Conservation (phyloP, 1,140 invertebrate genomes). For the Frieseomelitta varia region DNA sequence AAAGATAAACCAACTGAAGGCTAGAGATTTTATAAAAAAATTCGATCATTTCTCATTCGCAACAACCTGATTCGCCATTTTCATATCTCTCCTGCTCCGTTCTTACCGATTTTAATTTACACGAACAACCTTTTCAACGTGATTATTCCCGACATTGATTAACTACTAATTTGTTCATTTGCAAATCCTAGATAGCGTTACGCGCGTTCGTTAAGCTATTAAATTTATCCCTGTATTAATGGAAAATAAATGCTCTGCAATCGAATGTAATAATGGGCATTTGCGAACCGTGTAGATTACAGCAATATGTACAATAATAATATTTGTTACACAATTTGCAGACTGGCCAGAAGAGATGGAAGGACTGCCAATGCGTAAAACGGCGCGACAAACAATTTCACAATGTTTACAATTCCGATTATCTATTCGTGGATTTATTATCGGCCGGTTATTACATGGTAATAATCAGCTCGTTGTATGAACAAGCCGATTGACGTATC, state of each 20-base stretch:
- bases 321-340: slow-evolving; percentile 29
- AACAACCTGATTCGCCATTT: not conserved
- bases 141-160: not conserved
- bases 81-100: not conserved
- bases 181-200: too few relatives aligned
- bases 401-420: slow-evolving; percentile 43
- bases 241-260: not conserved
- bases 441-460: slow-evolving; percentile 24
- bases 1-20: too few relatives aligned
- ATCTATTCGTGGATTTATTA: slow-evolving; percentile 46
- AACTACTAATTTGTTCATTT: too few relatives aligned
- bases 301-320: slow-evolving; percentile 30
- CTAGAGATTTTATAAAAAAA: too few relatives aligned
- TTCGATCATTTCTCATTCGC: too few relatives aligned
- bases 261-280: slow-evolving; percentile 15
- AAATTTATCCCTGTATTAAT: not conserved
- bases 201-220: not conserved
- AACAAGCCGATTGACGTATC: not conserved
- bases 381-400: not conserved
- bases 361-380: not conserved
- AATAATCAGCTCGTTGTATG: slow-evolving; percentile 31
- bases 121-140: not conserved
- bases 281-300: not conserved
- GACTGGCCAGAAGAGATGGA: too few relatives aligned
- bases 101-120: not conserved